phyloP scores from a whole-genome alignment of 92 coral and sea anemone genomes.

The Metridium senile region DNA sequence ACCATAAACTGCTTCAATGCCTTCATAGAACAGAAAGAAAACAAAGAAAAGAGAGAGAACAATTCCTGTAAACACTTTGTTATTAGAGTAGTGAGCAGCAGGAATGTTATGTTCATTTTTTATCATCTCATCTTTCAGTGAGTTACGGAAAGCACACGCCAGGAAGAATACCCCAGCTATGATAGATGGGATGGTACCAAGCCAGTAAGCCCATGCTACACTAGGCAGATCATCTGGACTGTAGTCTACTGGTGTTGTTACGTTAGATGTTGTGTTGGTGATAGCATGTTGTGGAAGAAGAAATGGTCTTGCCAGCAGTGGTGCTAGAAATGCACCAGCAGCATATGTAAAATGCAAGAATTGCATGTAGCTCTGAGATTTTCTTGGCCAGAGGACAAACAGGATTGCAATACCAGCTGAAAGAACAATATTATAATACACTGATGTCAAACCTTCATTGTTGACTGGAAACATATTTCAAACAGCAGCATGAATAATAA shows the following conservation, averaged over 20 bases:
- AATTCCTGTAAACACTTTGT: conserved; percentile 56
- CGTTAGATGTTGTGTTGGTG: conserved; percentile 17
- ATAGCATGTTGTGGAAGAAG: conserved; percentile 42
- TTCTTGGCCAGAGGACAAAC: conserved; percentile 77
- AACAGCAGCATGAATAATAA: no score
- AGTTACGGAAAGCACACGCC: neutral
- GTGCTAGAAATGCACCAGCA: conserved; percentile 77
- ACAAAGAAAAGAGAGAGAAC: conserved; percentile 63
- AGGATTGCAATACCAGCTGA: conserved; percentile 89
- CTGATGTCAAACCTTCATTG: no score
- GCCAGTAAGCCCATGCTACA: conserved; percentile 81
- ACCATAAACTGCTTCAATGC: conserved; percentile 87
- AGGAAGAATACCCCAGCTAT: conserved; percentile 50
- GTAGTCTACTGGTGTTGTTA: neutral
- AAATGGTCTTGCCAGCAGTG: conserved; percentile 42
- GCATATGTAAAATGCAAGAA: conserved; percentile 88
- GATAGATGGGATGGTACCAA: conserved; percentile 64
- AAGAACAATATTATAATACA: conserved; percentile 1
- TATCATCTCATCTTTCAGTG: neutral
- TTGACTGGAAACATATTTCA: no score
- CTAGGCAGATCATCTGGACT: conserved; percentile 34
- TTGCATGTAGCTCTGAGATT: conserved; percentile 82
- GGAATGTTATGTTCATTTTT: conserved; percentile 27
- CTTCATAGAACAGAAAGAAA: conserved; percentile 84
- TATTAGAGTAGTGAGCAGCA: conserved; percentile 33